These are phyloP conservation scores for Piscicola geometra DNA, from an alignment of 2,888 invertebrate species.

Conservation along the genomic window DNA sequence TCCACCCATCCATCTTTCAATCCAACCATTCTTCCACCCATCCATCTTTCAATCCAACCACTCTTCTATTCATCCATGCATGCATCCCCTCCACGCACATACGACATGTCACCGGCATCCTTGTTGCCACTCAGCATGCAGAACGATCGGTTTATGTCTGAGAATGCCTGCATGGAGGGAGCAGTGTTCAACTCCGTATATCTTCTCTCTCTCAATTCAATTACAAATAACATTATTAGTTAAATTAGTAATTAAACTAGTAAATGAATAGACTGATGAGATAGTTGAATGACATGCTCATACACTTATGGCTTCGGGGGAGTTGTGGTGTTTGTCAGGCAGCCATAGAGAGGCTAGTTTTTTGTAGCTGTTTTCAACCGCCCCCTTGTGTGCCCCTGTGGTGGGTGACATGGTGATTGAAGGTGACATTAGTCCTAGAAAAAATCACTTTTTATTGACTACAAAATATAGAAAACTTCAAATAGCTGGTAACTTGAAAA, in stretches of 20 bases:
- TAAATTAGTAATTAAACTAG: neutral
- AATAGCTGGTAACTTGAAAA: too few species aligned
- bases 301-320: conserved; percentile 49
- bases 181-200: too few species aligned
- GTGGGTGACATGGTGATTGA: too few species aligned
- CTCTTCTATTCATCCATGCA: too few species aligned
- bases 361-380: conserved; percentile 52
- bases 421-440: too few species aligned
- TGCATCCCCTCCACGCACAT: neutral
- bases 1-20: too few species aligned
- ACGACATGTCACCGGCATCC: neutral
- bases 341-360: conserved; percentile 54
- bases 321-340: conserved; percentile 52
- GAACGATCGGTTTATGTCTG: neutral
- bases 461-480: too few species aligned
- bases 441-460: too few species aligned
- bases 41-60: too few species aligned
- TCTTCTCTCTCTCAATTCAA: too few species aligned
- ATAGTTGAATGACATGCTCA: neutral
- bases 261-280: neutral
- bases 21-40: too few species aligned
- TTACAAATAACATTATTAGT: conserved; percentile 10
- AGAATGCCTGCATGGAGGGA: conserved; percentile 1
- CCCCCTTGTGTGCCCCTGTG: conserved; percentile 52
- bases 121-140: neutral